These are phyloP conservation scores for Athrips mouffetella DNA, from an alignment of 2,888 invertebrate species.

Conservation along the genomic window DNA sequence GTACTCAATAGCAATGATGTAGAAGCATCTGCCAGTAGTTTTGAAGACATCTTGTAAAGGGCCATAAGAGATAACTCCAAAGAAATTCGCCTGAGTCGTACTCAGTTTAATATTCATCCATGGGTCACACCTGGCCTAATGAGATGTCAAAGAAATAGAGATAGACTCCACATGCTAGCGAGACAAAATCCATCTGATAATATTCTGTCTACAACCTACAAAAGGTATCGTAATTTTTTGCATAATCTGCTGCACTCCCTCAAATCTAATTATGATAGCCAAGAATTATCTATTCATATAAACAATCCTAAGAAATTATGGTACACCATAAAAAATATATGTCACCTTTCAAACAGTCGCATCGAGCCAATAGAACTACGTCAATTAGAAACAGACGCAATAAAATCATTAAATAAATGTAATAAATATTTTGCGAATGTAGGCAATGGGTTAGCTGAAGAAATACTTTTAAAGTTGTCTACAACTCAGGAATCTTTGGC, in stretches of 20 bases:
- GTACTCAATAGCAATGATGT: not conserved
- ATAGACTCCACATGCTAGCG: not conserved
- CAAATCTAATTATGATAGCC: not conserved
- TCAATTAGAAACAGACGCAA: not conserved
- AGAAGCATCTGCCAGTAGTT: not conserved
- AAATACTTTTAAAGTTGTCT: not conserved
- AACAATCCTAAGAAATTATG: not conserved
- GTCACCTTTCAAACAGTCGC: not conserved
- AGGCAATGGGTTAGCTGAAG: not conserved
- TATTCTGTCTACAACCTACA: not conserved
- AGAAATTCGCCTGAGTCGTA: not conserved
- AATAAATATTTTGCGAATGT: not conserved
- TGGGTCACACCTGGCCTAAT: slow-evolving; percentile 7
- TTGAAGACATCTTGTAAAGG: not conserved
- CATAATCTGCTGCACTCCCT: not conserved
- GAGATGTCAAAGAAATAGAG: not conserved
- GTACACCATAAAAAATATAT: not conserved
- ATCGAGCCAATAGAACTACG: not conserved
- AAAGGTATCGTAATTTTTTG: not conserved
- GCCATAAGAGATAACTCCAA: not conserved
- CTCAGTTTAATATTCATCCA: not conserved
- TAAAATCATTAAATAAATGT: not conserved
- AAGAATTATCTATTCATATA: not conserved
- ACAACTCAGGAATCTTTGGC: not conserved
- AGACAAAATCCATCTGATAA: not conserved